Evolutionary conservation across 2,113 vertebrate species (phyloP), one percentile per base, ranked within the genome.

Genomic region (Hippolais icterina): DNA sequence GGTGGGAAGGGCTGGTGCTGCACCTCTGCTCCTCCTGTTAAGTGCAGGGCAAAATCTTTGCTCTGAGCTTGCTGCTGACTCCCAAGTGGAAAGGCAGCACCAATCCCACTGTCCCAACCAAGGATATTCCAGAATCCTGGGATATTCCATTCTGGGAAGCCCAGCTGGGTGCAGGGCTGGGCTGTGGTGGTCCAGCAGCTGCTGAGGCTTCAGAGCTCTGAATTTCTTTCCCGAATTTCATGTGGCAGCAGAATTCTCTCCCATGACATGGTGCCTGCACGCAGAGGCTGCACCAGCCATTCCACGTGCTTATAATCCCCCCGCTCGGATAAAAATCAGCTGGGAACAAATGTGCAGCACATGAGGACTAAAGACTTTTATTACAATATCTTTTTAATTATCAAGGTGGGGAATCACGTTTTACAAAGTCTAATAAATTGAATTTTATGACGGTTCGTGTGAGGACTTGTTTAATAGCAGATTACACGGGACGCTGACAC

Each of bases 341-440:
- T 35, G 44, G 75, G 53, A 76, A 77, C 71, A 71, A 84, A 86
- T 21, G 80, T 35, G 71, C 64, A 49, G 75, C 63, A 47, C 64
- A 25, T 0, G 44, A 74, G 81, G 60, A 47, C 82, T 63, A 24
- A 52, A 42, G 75, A 46, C 86, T 86, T 84, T 74, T 82, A 84
- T 93, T 95, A 90, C 91, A 74, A 27, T 92, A 90, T 95, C 93
- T 91, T 97, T 95, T 95, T 95, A 95, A 96, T 97, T 94, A 94
- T 90, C 94, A 91, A 87, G 50, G 85, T 75, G 72, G 53, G 44
- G 78, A 93, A 92, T 79, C 77, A 5, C 35, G 11, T 92, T 81
- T 95, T 93, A 78, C 88, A 47, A 79, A 95, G 71, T 39, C 56
- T 49, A 83, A 77, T 79, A 91, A 95, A 96, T 91, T 93, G 87